Evolutionary conservation across 1,140 invertebrate species (phyloP), one percentile per base, ranked within the genome.

Genomic region (Chionoecetes opilio): DNA sequence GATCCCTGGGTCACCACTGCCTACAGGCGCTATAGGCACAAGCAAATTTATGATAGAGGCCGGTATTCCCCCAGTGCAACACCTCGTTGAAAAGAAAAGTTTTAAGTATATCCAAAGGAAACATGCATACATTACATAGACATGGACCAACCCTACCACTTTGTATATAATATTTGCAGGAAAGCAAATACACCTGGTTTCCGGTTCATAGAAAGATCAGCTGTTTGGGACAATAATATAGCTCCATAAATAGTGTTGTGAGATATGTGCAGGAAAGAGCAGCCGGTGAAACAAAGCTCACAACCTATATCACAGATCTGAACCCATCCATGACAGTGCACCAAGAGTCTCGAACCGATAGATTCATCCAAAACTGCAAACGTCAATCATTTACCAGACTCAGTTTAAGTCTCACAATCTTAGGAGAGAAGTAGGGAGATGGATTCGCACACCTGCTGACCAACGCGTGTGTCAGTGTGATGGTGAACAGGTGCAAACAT

Each of bases 251-350:
- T 86, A 31, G 26, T 34, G 35, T n/a, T 86, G 32, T 86, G 9
- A 34, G 29, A 2, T 31, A 34, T 34, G 31, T 3, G 3, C 31
- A 9, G 84, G 31, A 37, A 86, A 86, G 29, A 86, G 35, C 31
- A 21, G 31, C 9, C 2, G 26, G 9, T 86, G 9, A 11, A 9
- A 86, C 53, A 63, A 21, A 63, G 53, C 26, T 63, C 53, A 63
- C 53, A 63, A 26, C 53, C n/a, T n/a, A 86, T 31, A 26, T 86
- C 31, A 14, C 29, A 2, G 29, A 17, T 29, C 35, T 86, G 31
- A 86, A 86, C 84, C 84, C 84, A 11, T 86, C 84, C 84, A 14
- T 86, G 84, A 86, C 84, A 6, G 35, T 86, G 84, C 84, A 86
- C 29, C 2, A 86, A 37, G 84, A 31, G 84, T 86, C 14, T 86